Evolutionary conservation across 92 coral and sea anemone species (phyloP).

Genomic region (Pocillopora grandis): DNA sequence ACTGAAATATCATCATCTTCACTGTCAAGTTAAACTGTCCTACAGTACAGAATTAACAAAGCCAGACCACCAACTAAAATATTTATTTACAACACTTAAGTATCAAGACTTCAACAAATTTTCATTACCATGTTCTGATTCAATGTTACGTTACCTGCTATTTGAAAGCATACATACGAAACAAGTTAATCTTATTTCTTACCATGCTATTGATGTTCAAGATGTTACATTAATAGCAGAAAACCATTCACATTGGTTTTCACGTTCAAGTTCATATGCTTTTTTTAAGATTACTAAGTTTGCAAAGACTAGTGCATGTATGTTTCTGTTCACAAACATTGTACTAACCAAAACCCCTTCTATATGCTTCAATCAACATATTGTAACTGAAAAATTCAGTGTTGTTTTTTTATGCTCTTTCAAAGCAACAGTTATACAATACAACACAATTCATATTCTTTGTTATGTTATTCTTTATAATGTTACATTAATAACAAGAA

Average conservation of each 20-base stretch:
- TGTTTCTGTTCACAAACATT: slow-evolving; percentile 27
- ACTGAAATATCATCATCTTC: slow-evolving; percentile 10
- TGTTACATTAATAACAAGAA: background rate
- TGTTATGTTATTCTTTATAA: no score
- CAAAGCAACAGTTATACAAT: no score
- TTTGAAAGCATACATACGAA: slow-evolving; percentile 1
- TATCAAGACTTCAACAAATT: background rate
- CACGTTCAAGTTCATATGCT: slow-evolving; percentile 23
- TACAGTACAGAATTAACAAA: background rate
- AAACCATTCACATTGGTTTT: slow-evolving; percentile 24
- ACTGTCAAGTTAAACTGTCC: background rate
- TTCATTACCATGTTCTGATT: slow-evolving; percentile 1
- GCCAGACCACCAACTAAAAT: background rate
- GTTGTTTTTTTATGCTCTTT: no score
- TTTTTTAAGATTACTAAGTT: slow-evolving; percentile 11
- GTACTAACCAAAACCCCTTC: background rate
- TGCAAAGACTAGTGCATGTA: background rate
- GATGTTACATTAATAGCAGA: slow-evolving; percentile 6
- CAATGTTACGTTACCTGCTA: background rate
- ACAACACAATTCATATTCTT: no score
- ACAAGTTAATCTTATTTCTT: background rate
- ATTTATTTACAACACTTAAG: background rate
- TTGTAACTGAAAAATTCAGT: no score
- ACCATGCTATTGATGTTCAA: slow-evolving; percentile 8
- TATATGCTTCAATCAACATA: background rate